Evolutionary conservation across 1,140 invertebrate species (phyloP), one percentile per base, ranked within the genome.

Genomic region (Aphelenchoides fujianensis): DNA sequence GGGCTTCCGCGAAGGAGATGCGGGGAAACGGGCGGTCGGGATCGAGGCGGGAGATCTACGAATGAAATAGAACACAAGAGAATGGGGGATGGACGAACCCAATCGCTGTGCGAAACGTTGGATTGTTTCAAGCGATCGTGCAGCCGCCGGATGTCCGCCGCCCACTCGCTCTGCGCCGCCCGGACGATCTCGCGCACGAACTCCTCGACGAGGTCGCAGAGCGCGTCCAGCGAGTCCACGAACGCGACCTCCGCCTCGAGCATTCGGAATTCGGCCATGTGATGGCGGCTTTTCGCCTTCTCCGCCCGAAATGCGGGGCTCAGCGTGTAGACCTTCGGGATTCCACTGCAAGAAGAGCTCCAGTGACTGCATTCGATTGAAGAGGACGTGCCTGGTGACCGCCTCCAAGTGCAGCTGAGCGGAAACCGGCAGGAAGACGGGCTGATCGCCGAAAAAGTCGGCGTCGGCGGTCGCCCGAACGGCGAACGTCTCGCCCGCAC

Each of bases 211-310:
- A 74, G 12, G 34, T 69, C 28, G 35, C 74, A 77, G 16, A 78
- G 28, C 1, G 69, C 52, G 9, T 91, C 87, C 55, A 96, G 83
- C 52, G 86, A 84, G 23, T 90, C 83, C 34, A 91, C 85, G 86
- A 95, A 95, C n/a, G 92, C 91, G 57, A 92, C 79, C 86, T 98
- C 96, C 1, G 90, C 91, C 88, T 98, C 96, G 36, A 97, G 85
- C 96, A 98, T 98, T 74, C 93, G 92, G 87, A 98, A 98, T 85
- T 98, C 96, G 9, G 92, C 89, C 73, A 98, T 87, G 89, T 97
- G 94, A 63, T 93, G 84, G 31, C 92, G 88, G n/a, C 91, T 90
- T 81, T 89, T 90, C 0, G 90, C 91, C 83, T 94, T 94, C 87
- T 98, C 95, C 3, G 95, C 95, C 82, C 95, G 87, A 85, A 98